Base-by-base conservation (phyloP, 1,140 invertebrate genomes). In the Penaeus japonicus region DNA sequence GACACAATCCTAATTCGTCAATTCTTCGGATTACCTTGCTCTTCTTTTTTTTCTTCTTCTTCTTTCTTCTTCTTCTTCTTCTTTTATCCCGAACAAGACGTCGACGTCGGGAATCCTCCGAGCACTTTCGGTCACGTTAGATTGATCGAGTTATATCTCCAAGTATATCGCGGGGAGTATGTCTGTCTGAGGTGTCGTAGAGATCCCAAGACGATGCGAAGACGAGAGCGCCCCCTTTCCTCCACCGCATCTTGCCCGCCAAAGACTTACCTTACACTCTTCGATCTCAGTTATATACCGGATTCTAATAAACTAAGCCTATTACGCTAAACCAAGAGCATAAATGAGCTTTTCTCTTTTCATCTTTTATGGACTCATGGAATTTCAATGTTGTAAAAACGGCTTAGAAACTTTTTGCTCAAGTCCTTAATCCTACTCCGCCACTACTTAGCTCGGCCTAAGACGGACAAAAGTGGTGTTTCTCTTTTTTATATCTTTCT, bases 261-360 rank as follows among this genome's bases (percentile, higher is more conserved):
- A 79, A 79, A 79, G 77, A 79, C 77, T 30, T 79, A 47, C 30
- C 77, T 53, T 79, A 79, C n/a, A 35, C 77, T 15, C 39, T 39
- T 39, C 30, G 77, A 79, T 79, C 39, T 27, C 55, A 80, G 78
- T 80, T 80, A 80, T 80, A 80, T 80, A 80, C 22, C 78, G 47
- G 78, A 80, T 80, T 55, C 78, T 80, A 54, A 80, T 80, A 80
- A 80, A 80, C 39, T 80, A 80, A 80, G 78, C 78, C 78, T 80
- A 80, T 80, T 80, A 80, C 78, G 78, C 55, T 80, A 80, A 80
- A 80, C 78, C 78, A 80, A 80, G 78, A 54, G 78, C 78, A 80
- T 80, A 80, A 80, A 80, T 80, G 78, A 80, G 78, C 78, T 80
- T 80, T 80, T 80, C 78, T 80, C 78, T 80, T 80, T 54, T 80